Percentiles rank a stretch among this genome's conserved stretches.
phyloP scores from a whole-genome alignment of 2,113 vertebrate species.

The Serilophus lunatus region DNA sequence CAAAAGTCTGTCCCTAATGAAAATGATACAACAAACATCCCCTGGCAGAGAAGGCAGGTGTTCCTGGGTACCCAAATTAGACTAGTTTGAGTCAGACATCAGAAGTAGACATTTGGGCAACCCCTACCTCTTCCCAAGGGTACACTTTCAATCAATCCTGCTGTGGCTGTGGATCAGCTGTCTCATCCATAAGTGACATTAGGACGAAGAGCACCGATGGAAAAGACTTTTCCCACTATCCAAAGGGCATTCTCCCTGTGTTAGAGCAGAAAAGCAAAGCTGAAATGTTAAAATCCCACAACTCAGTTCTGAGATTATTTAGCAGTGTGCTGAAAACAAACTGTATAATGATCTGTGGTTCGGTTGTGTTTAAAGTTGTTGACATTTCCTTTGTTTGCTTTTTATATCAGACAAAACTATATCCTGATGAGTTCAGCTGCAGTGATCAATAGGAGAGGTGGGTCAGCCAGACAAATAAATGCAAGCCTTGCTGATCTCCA shows the following conservation, averaged over 20 bases:
- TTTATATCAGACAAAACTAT: neutral
- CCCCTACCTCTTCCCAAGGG: neutral
- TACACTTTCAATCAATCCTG: conserved; percentile 2
- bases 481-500: conserved; percentile 13
- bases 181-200: neutral
- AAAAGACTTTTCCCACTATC: neutral
- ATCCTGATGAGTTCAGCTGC: neutral
- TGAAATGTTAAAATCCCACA: neutral
- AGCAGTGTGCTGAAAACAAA: neutral
- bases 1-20: neutral
- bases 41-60: neutral
- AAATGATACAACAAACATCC: neutral
- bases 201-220: neutral
- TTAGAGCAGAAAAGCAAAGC: neutral
- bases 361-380: neutral
- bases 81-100: neutral
- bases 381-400: neutral
- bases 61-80: neutral
- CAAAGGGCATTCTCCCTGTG: neutral
- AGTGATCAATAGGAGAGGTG: conserved; percentile 54
- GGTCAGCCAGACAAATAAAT: conserved; percentile 39
- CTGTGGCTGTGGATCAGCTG: neutral
- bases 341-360: neutral
- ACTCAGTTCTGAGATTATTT: neutral
- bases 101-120: neutral